Base-by-base conservation (phyloP, 2,113 vertebrate species). In the Salvelinus fontinalis region DNA sequence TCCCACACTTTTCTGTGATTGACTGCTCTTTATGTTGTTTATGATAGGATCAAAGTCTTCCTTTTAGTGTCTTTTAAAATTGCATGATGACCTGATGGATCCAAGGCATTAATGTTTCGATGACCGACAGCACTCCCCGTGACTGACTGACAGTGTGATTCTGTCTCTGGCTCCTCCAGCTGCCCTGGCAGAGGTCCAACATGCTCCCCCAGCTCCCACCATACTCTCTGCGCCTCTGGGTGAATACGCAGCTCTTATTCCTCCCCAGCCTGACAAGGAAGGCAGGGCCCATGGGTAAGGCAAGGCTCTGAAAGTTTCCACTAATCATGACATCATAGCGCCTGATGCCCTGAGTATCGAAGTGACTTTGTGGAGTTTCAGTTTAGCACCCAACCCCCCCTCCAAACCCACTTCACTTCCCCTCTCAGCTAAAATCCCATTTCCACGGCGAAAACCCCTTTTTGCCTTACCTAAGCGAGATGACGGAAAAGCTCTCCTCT, bases 341-440 rank as follows among this genome's bases (percentile, higher is more conserved):
- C 78, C 85, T 92, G 90, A 93, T 92, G 92, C 93, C 93, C 93
- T 93, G 93, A 93, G 92, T 85, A 93, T 86, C 74, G 80, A 85
- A 90, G 86, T 79, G 89, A 90, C 91, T 92, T 90, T 90, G 91
- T 90, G 90, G 92, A 90, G 87, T 86, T 89, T 92, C 87, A 86
- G 81, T 87, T 89, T 81, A 87, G 86, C 87, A 86, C 85, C 80
- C 85, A 81, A 74, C 83, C 80, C 82, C 69, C 80, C 22, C 7
- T 34, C 83, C 76, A 71, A 65, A 75, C 12, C 70, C 27, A 29
- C 44, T 78, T 83, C 79, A 78, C 31, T 62, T 8, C 2, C 71
- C 16, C 34, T 51, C 48, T 14, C 69, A 14, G 26, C 69, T 70
- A 75, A 82, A 88, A 86, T 88, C 80, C 75, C 59, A 89, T 89